phyloP scores from a whole-genome alignment of 2,888 invertebrate species.

The Seladonia tumulorum region DNA sequence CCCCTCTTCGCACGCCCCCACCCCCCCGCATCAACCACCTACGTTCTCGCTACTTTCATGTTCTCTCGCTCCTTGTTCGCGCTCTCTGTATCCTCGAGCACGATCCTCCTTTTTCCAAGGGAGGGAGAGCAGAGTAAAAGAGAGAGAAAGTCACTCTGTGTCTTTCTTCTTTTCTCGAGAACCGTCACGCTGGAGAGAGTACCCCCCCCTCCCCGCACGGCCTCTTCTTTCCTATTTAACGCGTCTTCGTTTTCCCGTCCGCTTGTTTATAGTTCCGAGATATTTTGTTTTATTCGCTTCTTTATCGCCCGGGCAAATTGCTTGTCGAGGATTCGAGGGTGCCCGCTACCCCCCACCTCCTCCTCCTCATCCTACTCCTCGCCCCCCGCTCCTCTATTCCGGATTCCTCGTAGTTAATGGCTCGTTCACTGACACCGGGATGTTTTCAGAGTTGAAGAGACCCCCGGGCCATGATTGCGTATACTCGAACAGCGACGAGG shows the following conservation, averaged over 20 bases:
- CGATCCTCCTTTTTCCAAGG: not conserved
- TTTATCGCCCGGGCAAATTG: not conserved
- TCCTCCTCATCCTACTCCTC: not conserved
- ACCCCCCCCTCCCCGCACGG: not conserved
- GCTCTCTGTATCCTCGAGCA: slow-evolving; percentile 22
- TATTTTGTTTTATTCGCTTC: slow-evolving; percentile 27
- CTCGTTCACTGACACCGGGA: slow-evolving; percentile 9
- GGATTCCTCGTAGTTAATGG: not conserved
- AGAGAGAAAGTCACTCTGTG: too few species aligned
- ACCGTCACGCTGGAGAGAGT: slow-evolving; percentile 9
- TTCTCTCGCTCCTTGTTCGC: slow-evolving; percentile 2
- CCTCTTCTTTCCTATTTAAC: slow-evolving; percentile 46
- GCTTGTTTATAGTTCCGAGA: slow-evolving; percentile 35
- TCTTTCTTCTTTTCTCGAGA: not conserved
- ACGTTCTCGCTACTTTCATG: slow-evolving; percentile 35
- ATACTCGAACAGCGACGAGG: not conserved
- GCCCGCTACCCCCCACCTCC: not conserved
- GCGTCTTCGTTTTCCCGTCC: slow-evolving; percentile 34
- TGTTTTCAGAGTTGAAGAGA: slow-evolving; percentile 3
- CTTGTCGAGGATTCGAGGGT: not conserved
- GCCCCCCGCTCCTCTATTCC: not conserved
- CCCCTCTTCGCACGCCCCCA: not conserved
- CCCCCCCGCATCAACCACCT: slow-evolving; percentile 17
- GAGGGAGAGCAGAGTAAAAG: not conserved
- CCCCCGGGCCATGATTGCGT: not conserved